phyloP scores from a whole-genome alignment of 2,888 invertebrate species.

The Scaptomyza cyrtandrae region DNA sequence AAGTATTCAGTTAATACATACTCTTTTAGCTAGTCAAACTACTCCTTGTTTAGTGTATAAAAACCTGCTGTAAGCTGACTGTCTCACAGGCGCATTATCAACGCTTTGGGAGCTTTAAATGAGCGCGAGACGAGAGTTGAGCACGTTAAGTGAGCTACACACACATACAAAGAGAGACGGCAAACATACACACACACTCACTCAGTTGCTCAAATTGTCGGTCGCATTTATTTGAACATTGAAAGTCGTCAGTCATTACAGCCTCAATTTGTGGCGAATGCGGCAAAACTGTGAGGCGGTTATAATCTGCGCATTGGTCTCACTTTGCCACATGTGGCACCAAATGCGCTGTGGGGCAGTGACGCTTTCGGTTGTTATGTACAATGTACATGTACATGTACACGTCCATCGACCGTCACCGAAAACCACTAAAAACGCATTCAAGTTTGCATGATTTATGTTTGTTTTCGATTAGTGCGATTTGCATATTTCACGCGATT shows the following conservation, averaged over 20 bases:
- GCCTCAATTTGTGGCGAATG: constrained; percentile 71
- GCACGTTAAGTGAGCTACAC: constrained; percentile 66
- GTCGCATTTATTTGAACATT: constrained; percentile 77
- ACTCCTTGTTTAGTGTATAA: constrained; percentile 38
- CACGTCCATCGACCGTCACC: not conserved
- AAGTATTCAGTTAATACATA: not conserved
- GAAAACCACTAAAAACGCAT: constrained; percentile 12
- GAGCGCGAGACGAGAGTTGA: constrained; percentile 64
- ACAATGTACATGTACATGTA: constrained; percentile 10
- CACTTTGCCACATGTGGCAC: constrained; percentile 74
- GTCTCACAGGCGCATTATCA: constrained; percentile 63
- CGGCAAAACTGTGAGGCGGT: constrained; percentile 59
- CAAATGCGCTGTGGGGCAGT: constrained; percentile 16
- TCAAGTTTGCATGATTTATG: constrained; percentile 59
- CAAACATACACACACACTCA: constrained; percentile 14
- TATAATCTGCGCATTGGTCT: constrained; percentile 64
- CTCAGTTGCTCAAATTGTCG: constrained; percentile 43
- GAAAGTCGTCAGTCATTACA: constrained; percentile 76
- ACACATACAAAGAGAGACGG: constrained; percentile 9
- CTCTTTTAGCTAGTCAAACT: not conserved
- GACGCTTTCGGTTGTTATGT: constrained; percentile 12
- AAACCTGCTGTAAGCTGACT: constrained; percentile 67
- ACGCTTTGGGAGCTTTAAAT: constrained; percentile 73
- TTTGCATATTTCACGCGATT: constrained; percentile 78
- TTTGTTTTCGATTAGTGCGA: constrained; percentile 69